Evolutionary conservation across 2,113 vertebrate genomes (phyloP), one percentile per base, ranked within the genome.

Genomic region (Psilopogon haemacephalus): DNA sequence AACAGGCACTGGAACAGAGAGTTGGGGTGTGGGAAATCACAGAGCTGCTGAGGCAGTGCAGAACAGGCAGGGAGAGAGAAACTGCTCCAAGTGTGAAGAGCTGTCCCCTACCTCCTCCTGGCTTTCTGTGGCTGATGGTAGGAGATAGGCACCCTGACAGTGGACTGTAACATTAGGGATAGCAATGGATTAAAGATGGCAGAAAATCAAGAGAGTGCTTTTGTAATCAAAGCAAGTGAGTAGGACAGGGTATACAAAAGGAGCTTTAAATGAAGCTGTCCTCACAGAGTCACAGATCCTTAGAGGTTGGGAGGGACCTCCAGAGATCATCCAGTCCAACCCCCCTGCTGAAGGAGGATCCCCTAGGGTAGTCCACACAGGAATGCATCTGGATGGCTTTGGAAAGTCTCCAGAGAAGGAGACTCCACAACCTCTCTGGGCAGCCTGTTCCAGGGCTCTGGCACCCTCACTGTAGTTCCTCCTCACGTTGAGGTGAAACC

Each of bases 41-140:
- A 3, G 78, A 62, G 27, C 50, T 50, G 40, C 55, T 50, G 77
- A 58, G 44, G 71, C 10, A 42, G 44, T 14, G 2, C 8, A 2
- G 76, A 62, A 18, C 9, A 2, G 59, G 20, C 40, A 78, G 71
- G 59, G 71, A 37, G 16, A 71, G 44, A 35, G 54, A 48, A 59
- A 19, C 0, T 0, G 5, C 56, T 73, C 67, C 4, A 10, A 48
- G 44, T 14, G 15, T 35, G 50, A 32, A 48, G 18, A 67, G 19
- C 37, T 91, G 50, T 27, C 37, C 2, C 2, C 0, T 82, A 6
- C 23, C 23, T 78, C 30, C 38, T 71, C 9, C n/a, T 12, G 59
- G 11, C 19, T 73, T 52, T 68, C 28, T 38, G 23, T 65, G 54
- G 59, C 38, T 48, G 28, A 5, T 2, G 3, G n/a, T 32, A 40